phyloP scores from a whole-genome alignment of 2,797 vertebrate species.

The Lerista edwardsae region DNA sequence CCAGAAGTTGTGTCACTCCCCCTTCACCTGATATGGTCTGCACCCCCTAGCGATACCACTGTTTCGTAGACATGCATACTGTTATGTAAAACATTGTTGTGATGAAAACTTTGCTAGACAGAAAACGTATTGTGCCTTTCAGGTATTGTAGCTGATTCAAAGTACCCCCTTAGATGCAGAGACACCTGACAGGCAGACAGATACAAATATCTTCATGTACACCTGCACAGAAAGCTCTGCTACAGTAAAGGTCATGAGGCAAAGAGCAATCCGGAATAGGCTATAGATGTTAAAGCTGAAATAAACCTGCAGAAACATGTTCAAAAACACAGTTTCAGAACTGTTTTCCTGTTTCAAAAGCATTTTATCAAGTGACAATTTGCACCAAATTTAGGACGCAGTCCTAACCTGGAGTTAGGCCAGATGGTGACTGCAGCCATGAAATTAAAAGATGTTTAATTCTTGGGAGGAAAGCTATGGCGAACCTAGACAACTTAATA shows the following conservation, averaged over 20 bases:
- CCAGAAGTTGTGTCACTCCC: too few relatives aligned
- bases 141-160: slow-evolving; percentile 26
- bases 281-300: slow-evolving; percentile 36
- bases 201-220: slow-evolving; percentile 43
- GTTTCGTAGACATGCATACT: too few relatives aligned
- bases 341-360: too few relatives aligned
- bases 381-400: too few relatives aligned
- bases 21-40: too few relatives aligned
- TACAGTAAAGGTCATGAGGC: slow-evolving; percentile 60
- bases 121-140: slow-evolving; percentile 33
- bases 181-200: slow-evolving; percentile 48
- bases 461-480: too few relatives aligned
- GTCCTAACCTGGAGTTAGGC: too few relatives aligned
- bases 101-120: slow-evolving; percentile 19
- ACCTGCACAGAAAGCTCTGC: slow-evolving; percentile 25
- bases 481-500: too few relatives aligned
- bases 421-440: too few relatives aligned
- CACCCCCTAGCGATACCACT: too few relatives aligned
- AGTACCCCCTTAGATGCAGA: slow-evolving; percentile 34
- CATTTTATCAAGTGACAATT: too few relatives aligned
- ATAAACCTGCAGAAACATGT: background rate
- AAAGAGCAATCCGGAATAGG: slow-evolving; percentile 69
- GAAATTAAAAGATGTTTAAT: too few relatives aligned
- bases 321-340: background rate
- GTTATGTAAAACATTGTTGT: slow-evolving; percentile 21